Conservation (phyloP, 2,888 invertebrate species). For the Trichacis sp. region DNA sequence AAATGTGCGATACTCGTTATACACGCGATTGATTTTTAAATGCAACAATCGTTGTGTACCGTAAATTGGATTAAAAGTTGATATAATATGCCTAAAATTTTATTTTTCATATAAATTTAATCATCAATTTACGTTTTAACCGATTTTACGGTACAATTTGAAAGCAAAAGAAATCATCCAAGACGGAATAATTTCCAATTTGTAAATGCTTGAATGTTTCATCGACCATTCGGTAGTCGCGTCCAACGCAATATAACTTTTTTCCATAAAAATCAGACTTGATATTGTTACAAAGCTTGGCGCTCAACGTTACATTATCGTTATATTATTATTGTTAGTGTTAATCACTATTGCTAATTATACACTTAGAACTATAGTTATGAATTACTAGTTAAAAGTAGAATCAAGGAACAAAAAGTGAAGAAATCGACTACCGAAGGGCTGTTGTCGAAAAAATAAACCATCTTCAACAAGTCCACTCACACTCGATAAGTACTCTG, state of each 20-base stretch:
- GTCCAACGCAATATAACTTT: neutral
- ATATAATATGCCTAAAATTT: neutral
- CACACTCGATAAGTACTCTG: slow-evolving; percentile 10
- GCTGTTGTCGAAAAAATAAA: neutral
- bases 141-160: slow-evolving; percentile 2
- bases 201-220: neutral
- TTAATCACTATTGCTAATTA: slow-evolving; percentile 1
- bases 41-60: neutral
- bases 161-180: neutral
- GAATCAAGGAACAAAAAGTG: slow-evolving; percentile 2
- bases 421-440: slow-evolving; percentile 4
- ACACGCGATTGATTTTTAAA: neutral
- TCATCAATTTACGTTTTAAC: too few species aligned
- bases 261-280: slow-evolving; percentile 5
- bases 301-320: slow-evolving; percentile 1
- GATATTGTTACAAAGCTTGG: neutral
- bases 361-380: slow-evolving; percentile 2
- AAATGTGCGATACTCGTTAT: too few species aligned
- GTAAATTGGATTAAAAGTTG: neutral
- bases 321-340: neutral
- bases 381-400: neutral
- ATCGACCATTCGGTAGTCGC: slow-evolving; percentile 5
- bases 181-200: neutral
- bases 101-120: neutral
- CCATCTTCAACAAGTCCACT: neutral